Conservation (phyloP, 2,888 invertebrate genomes). For the Callosobruchus maculatus region DNA sequence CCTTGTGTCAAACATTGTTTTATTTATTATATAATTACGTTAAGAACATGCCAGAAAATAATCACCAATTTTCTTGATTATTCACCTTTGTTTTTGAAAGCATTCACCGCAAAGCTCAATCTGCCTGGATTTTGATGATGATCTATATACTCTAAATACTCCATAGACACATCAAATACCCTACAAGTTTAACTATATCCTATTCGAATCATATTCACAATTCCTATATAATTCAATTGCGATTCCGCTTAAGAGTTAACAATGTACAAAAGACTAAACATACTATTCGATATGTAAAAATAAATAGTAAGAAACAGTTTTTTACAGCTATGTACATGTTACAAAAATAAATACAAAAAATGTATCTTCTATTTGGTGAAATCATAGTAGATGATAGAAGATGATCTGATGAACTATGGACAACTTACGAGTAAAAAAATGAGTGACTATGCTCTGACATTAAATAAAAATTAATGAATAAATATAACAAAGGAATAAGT, state of each 20-base stretch:
- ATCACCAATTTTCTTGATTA: no score
- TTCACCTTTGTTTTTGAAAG: no score
- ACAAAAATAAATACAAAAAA: constrained; percentile 12
- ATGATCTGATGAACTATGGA: neutral
- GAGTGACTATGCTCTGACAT: no score
- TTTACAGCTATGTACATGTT: constrained; percentile 10
- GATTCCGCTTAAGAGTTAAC: neutral
- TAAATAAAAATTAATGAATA: no score
- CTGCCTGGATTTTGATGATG: neutral
- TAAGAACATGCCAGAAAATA: no score
- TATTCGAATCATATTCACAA: neutral
- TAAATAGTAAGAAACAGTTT: neutral
- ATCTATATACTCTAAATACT: neutral
- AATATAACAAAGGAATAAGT: no score
- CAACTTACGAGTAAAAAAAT: neutral
- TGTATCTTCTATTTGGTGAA: neutral
- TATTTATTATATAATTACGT: no score
- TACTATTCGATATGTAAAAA: neutral
- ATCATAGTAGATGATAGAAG: neutral
- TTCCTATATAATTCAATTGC: neutral
- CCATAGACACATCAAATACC: neutral
- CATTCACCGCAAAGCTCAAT: no score
- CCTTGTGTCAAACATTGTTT: no score
- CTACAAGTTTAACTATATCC: neutral
- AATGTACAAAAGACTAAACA: constrained; percentile 1